These are phyloP conservation scores for Paraescarpia echinospica DNA, from an alignment of 1,140 invertebrate species.

Conservation along the genomic window DNA sequence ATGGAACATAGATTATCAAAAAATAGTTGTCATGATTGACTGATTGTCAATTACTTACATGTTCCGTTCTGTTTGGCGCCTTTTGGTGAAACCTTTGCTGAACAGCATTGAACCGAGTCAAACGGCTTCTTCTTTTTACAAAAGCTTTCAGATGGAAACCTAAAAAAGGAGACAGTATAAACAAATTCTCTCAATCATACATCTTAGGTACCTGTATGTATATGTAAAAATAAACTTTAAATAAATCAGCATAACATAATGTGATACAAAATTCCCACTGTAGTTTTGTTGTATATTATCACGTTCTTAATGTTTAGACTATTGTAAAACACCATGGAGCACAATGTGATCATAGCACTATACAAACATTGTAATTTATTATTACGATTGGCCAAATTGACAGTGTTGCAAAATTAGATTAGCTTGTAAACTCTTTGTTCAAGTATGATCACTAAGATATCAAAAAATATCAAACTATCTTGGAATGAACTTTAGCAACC, in stretches of 20 bases:
- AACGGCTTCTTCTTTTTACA: constrained; percentile 41
- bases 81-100: not conserved
- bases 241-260: not conserved
- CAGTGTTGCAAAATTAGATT: too few relatives aligned
- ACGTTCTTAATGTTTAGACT: too few relatives aligned
- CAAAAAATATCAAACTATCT: constrained; percentile 10
- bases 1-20: not conserved
- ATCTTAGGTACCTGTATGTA: not conserved
- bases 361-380: not conserved
- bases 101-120: constrained; percentile 44
- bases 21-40: not conserved
- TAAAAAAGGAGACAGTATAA: constrained; percentile 28
- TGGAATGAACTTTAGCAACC: not conserved
- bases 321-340: too few relatives aligned
- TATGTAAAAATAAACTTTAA: not conserved
- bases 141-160: constrained; percentile 40
- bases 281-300: too few relatives aligned
- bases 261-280: not conserved
- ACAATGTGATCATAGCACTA: not conserved
- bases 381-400: not conserved
- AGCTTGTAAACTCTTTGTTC: not conserved
- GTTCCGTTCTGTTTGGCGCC: not conserved
- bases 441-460: constrained; percentile 1
- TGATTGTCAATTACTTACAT: not conserved
- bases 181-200: not conserved